Conservation (phyloP, 2,113 vertebrate genomes). For the Suricata suricatta region DNA sequence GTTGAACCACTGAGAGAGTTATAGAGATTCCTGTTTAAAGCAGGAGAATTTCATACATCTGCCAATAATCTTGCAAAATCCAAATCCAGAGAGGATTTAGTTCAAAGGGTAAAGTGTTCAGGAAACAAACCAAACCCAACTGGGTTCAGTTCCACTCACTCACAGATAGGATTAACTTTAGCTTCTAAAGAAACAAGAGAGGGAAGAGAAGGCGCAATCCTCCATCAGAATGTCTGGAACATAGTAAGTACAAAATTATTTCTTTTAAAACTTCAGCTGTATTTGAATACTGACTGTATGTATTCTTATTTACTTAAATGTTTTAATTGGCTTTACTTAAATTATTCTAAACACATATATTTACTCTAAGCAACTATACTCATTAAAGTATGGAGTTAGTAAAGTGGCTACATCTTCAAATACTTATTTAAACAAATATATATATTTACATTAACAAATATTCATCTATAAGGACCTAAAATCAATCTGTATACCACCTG, state of each 20-base stretch:
- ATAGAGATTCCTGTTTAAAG: neutral
- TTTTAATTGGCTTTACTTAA: neutral
- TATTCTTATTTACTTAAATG: neutral
- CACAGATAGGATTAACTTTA: neutral
- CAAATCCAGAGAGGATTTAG: neutral
- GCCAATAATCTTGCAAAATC: neutral
- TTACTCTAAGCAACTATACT: neutral
- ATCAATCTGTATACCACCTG: neutral
- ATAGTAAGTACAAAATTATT: neutral
- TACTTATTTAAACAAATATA: neutral
- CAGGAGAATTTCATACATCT: neutral
- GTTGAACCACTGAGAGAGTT: neutral
- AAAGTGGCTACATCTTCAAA: neutral
- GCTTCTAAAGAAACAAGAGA: neutral
- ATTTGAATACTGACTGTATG: neutral
- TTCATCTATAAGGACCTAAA: neutral
- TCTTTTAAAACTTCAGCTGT: neutral
- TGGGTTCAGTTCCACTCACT: neutral
- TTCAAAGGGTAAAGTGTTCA: conserved; percentile 18
- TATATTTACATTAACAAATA: neutral
- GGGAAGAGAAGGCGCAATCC: neutral
- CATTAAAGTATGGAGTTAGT: neutral
- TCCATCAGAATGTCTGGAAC: neutral
- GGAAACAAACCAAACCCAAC: conserved; percentile 4
- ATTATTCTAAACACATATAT: conserved; percentile 5